Evolutionary conservation across 37 sponge, comb jelly and placozoan genomes (phyloP).

Genomic region (Chondrosia reniformis): DNA sequence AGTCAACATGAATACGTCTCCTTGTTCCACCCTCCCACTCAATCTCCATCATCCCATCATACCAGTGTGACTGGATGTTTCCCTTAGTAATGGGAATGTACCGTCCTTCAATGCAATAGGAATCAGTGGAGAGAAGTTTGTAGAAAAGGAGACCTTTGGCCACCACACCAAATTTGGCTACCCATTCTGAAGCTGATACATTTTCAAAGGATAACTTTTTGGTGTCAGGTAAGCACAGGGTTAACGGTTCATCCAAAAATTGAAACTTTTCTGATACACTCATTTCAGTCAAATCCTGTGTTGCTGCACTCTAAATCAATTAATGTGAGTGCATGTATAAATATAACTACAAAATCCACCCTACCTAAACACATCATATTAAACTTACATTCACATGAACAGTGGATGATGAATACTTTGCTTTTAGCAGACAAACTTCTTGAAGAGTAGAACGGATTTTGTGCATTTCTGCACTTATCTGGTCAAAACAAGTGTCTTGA

Average conservation of each 20-base stretch:
- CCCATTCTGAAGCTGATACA: background rate
- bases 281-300: too few relatives aligned
- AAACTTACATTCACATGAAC: too few relatives aligned
- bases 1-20: slow-evolving; percentile 12
- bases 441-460: background rate
- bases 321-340: background rate
- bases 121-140: background rate
- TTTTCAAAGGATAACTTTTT: slow-evolving; percentile 13
- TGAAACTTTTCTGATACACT: too few relatives aligned
- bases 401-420: too few relatives aligned
- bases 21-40: background rate
- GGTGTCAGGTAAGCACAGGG: too few relatives aligned
- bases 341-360: background rate
- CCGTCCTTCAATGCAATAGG: background rate
- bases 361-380: background rate
- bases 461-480: background rate
- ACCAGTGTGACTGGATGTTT: slow-evolving; percentile 4
- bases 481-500: slow-evolving; percentile 2
- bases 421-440: background rate
- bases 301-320: too few relatives aligned
- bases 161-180: background rate
- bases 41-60: slow-evolving; percentile 11
- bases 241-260: too few relatives aligned
- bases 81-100: background rate
- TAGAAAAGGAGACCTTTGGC: background rate